A percentile compares a stretch with the other conserved stretches of the same genome.
phyloP scores from a whole-genome alignment of 2,113 vertebrate species.

The Nothoprocta pentlandii region DNA sequence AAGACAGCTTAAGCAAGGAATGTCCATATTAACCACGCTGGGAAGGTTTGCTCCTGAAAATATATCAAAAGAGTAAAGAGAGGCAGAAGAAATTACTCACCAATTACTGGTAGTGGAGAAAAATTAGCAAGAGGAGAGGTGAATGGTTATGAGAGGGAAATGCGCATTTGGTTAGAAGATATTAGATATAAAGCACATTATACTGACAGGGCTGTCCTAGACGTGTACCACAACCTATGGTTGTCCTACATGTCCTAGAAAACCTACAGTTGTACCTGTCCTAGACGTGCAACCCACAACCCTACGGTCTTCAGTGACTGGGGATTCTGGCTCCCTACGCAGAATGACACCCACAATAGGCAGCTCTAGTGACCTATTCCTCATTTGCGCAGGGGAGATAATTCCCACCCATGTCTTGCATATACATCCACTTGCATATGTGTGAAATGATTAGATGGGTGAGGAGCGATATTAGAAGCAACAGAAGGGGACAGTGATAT shows the following conservation, averaged over 20 bases:
- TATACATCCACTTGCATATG: not conserved
- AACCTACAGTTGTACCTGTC: not conserved
- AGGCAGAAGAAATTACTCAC: not conserved
- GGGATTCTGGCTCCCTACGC: not conserved
- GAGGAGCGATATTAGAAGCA: not conserved
- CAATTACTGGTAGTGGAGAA: not conserved
- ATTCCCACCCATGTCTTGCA: not conserved
- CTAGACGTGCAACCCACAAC: not conserved
- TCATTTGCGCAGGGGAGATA: not conserved
- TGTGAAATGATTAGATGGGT: not conserved
- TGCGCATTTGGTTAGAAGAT: not conserved
- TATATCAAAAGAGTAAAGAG: not conserved
- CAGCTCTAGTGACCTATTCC: not conserved
- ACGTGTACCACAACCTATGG: too few relatives aligned
- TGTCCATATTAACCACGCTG: not conserved
- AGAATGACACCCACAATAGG: not conserved
- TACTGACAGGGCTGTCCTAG: not conserved
- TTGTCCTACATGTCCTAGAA: not conserved
- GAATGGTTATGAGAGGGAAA: not conserved
- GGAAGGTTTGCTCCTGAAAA: not conserved
- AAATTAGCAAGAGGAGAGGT: not conserved
- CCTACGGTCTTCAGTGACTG: not conserved
- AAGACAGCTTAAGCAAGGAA: not conserved
- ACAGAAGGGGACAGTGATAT: not conserved
- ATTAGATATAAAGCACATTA: not conserved